phyloP scores from a whole-genome alignment of 2,888 invertebrate species.

The Meghimatium bilineatum region DNA sequence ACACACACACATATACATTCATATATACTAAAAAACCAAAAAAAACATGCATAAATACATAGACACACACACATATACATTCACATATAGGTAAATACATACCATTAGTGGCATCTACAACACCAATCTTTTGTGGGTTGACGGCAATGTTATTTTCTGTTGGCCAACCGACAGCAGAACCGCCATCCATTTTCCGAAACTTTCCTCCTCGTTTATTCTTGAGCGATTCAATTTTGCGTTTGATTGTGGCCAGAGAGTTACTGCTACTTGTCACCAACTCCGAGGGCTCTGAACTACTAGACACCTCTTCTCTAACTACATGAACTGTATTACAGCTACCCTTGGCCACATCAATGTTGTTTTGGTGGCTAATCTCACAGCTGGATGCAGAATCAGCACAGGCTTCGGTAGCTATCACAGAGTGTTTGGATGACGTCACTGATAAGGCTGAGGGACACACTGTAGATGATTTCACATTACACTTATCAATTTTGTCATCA shows the following conservation, averaged over 20 bases:
- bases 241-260: constrained; percentile 37
- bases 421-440: background rate
- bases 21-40: too few species aligned
- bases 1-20: too few species aligned
- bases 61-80: too few species aligned
- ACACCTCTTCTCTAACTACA: constrained; percentile 38
- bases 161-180: constrained; percentile 35
- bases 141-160: constrained; percentile 46
- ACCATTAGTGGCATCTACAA: constrained; percentile 22
- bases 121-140: constrained; percentile 2
- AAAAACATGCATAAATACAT: too few species aligned
- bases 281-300: constrained; percentile 22
- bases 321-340: background rate
- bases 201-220: constrained; percentile 41
- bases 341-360: background rate
- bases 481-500: background rate
- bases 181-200: constrained; percentile 15
- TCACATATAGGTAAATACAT: background rate
- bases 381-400: background rate
- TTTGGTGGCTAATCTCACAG: background rate
- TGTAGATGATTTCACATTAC: background rate
- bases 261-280: constrained; percentile 46
- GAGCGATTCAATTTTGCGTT: constrained; percentile 46
- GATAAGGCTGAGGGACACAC: background rate
- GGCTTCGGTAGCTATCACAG: background rate